Conservation (phyloP, 2,113 vertebrate genomes). For the Synchiropus splendidus region DNA sequence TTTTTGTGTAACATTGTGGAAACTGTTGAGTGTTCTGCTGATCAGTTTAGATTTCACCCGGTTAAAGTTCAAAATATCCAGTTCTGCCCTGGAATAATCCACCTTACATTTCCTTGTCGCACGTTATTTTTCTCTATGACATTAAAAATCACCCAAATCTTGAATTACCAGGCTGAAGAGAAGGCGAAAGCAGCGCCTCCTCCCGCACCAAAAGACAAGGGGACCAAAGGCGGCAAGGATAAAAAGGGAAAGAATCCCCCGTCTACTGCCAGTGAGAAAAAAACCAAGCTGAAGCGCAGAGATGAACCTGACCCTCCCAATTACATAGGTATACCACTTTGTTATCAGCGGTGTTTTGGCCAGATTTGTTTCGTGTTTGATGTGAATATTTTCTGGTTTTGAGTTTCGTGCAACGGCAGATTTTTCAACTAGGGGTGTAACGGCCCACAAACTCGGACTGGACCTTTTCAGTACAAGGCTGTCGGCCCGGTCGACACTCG, state of each 20-base stretch:
- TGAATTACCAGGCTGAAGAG: conserved; percentile 50
- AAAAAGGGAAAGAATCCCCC: conserved; percentile 55
- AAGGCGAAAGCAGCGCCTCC: conserved; percentile 55
- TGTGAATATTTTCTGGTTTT: no score
- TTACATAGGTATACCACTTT: conserved; percentile 67
- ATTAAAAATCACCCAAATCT: conserved; percentile 34
- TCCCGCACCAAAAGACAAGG: not conserved
- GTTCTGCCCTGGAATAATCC: no score
- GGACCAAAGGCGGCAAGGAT: no score
- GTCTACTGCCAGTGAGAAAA: conserved; percentile 32
- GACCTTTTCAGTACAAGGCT: no score
- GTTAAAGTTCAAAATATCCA: no score
- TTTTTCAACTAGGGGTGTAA: no score
- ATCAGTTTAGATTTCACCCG: no score
- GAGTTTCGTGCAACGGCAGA: no score
- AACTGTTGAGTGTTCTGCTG: not conserved
- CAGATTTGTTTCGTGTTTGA: no score
- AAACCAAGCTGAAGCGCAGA: conserved; percentile 70
- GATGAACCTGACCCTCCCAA: conserved; percentile 52
- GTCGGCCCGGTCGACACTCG: no score
- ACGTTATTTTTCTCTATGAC: conserved; percentile 39
- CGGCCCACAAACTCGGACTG: no score
- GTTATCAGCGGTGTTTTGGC: not conserved
- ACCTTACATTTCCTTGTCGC: not conserved
- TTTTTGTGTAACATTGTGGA: no score